Evolutionary conservation across 2,888 invertebrate genomes (phyloP).

Genomic region (Kuschelorhynchus macadamiae): DNA sequence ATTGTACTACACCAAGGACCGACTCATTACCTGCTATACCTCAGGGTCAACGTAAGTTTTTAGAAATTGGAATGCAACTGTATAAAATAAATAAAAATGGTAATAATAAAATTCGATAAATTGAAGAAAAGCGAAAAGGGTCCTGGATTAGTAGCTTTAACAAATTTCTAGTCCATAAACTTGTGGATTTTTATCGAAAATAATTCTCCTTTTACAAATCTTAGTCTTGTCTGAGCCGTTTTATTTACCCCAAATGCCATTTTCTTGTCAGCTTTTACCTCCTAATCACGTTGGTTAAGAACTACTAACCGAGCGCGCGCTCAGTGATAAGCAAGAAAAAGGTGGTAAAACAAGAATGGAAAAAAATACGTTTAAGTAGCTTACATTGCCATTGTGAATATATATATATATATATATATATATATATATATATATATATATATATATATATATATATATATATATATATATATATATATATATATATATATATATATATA

Average conservation of each 20-base stretch:
- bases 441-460: too few relatives aligned
- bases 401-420: too few relatives aligned
- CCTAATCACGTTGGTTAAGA: conserved; percentile 19
- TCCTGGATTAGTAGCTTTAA: too few relatives aligned
- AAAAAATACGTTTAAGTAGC: conserved; percentile 12
- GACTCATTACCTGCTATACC: conserved; percentile 94
- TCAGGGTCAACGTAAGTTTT: conserved; percentile 82
- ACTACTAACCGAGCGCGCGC: background rate
- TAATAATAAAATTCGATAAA: too few relatives aligned
- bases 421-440: too few relatives aligned
- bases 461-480: too few relatives aligned
- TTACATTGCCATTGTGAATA: conserved; percentile 11
- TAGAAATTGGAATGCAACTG: too few relatives aligned
- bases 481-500: too few relatives aligned
- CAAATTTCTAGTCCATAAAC: too few relatives aligned
- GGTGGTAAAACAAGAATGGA: conserved; percentile 17
- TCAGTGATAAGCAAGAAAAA: conserved; percentile 9
- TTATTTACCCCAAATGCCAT: conserved; percentile 14
- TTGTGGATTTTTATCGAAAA: too few relatives aligned
- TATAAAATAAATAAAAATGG: too few relatives aligned
- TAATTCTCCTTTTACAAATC: conserved; percentile 4
- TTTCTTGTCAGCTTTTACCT: conserved; percentile 22
- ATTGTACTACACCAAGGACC: conserved; percentile 95
- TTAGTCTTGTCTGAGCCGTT: conserved; percentile 13
- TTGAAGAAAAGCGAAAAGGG: background rate